Conservation (phyloP, 2,797 vertebrate genomes). For the Mycteria americana region DNA sequence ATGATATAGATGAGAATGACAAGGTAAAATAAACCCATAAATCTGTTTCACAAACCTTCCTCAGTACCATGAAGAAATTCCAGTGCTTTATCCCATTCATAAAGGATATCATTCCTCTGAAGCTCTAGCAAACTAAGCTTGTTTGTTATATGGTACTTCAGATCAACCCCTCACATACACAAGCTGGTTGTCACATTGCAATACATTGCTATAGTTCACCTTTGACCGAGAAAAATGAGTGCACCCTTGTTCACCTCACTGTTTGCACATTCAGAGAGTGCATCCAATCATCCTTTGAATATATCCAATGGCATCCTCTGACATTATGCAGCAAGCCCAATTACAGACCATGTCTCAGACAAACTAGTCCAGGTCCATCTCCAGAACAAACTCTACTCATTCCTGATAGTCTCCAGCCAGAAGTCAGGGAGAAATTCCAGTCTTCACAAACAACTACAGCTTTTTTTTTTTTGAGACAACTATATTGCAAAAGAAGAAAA, state of each 20-base stretch:
- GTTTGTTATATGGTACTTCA: neutral
- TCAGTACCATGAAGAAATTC: neutral
- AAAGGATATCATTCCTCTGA: neutral
- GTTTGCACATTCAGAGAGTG: neutral
- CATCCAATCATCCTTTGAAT: neutral
- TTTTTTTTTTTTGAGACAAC: neutral
- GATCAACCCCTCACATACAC: neutral
- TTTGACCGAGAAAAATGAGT: neutral
- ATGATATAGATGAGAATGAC: neutral
- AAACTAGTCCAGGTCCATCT: neutral
- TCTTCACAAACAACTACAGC: neutral
- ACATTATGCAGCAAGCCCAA: neutral
- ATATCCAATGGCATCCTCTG: neutral
- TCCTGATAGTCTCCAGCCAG: neutral
- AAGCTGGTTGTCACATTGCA: neutral
- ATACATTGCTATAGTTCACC: neutral
- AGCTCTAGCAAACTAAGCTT: neutral
- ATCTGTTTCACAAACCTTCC: neutral
- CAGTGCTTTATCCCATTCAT: neutral
- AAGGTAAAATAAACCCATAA: neutral
- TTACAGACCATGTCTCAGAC: neutral
- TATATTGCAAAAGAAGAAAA: neutral
- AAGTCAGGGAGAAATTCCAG: neutral
- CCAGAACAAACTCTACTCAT: neutral
- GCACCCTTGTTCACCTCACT: neutral